These are phyloP conservation scores for Talpa occidentalis DNA, from an alignment of 2,113 vertebrate genomes.

Conservation along the genomic window DNA sequence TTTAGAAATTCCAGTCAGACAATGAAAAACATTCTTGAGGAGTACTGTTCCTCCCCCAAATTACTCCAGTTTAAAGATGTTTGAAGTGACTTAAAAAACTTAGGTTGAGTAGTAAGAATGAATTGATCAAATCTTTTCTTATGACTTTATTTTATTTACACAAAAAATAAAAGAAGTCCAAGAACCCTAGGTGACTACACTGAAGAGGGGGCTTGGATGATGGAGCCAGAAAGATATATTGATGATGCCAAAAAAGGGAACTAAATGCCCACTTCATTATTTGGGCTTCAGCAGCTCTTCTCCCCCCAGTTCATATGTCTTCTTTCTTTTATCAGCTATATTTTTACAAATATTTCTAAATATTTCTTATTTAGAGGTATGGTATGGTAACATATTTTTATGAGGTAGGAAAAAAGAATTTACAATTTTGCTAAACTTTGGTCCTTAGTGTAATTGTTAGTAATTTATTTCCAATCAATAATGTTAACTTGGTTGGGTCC, in stretches of 20 bases:
- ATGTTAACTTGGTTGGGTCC: conserved; percentile 5
- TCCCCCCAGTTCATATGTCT: background rate
- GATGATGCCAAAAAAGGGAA: background rate
- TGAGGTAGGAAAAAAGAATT: no score
- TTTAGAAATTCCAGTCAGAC: background rate
- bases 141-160: background rate
- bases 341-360: no score
- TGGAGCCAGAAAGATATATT: background rate
- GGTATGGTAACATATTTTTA: background rate
- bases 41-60: background rate
- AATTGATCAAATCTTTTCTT: background rate
- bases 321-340: background rate
- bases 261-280: background rate
- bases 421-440: background rate
- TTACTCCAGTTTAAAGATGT: background rate
- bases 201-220: background rate
- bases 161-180: background rate
- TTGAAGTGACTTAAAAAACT: background rate
- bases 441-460: background rate
- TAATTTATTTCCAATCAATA: conserved; percentile 48
- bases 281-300: background rate
- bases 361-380: background rate
- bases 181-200: background rate
- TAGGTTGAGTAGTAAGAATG: background rate
- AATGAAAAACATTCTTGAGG: background rate